Percentiles rank a stretch among this genome's conserved stretches.
phyloP scores from a whole-genome alignment of 2,113 vertebrate genomes.

The Maccullochella peelii region DNA sequence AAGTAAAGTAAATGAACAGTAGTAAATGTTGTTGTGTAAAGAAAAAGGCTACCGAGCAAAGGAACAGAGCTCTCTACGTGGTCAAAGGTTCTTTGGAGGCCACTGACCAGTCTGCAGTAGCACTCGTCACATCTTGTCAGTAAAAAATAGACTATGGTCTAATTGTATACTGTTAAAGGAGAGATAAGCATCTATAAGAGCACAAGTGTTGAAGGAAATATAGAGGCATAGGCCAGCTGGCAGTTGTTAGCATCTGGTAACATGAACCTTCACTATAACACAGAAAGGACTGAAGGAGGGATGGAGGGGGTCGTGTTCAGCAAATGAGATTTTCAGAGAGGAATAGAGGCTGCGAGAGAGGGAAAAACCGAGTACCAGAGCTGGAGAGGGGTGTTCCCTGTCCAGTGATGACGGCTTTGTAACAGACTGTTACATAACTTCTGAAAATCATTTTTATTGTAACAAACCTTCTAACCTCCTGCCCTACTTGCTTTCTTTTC shows the following conservation, averaged over 20 bases:
- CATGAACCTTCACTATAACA: constrained; percentile 46
- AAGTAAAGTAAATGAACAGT: constrained; percentile 28
- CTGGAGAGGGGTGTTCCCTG: constrained; percentile 44
- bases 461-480: constrained; percentile 64
- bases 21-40: not conserved
- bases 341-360: not conserved
- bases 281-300: constrained; percentile 8
- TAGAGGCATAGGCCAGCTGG: constrained; percentile 36
- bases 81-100: constrained; percentile 51
- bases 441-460: constrained; percentile 73
- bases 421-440: constrained; percentile 75
- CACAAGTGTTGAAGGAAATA: constrained; percentile 35
- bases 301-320: constrained; percentile 21
- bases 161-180: constrained; percentile 47
- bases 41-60: constrained; percentile 7
- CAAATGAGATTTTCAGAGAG: constrained; percentile 57
- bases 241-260: constrained; percentile 69
- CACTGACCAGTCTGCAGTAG: constrained; percentile 5
- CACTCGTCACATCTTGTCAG: constrained; percentile 28
- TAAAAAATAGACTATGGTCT: constrained; percentile 23
- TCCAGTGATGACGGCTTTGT: constrained; percentile 33
- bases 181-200: constrained; percentile 18
- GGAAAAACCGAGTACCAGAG: constrained; percentile 1
- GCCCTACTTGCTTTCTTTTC: constrained; percentile 57
- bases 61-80: constrained; percentile 1